Evolutionary conservation across 2,113 vertebrate genomes (phyloP).

Genomic region (Sapajus apella): DNA sequence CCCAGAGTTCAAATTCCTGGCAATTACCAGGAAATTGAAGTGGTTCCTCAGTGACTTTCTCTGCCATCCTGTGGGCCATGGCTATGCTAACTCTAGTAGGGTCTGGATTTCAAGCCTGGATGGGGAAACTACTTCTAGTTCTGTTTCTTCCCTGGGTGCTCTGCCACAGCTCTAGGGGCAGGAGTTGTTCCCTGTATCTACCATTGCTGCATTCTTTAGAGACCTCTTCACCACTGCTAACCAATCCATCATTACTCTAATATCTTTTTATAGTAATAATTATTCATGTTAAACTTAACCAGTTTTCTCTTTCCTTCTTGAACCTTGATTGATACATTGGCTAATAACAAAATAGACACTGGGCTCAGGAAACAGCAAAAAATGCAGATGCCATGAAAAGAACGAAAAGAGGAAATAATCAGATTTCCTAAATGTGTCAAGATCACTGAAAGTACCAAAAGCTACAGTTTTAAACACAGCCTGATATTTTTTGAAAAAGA

Average conservation of each 20-base stretch:
- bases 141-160: not conserved
- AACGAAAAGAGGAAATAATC: not conserved
- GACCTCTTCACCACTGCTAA: not conserved
- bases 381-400: not conserved
- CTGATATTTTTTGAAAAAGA: not conserved
- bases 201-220: not conserved
- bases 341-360: not conserved
- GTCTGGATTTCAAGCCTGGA: too few relatives aligned
- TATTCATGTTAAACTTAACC: not conserved
- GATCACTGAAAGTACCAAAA: not conserved
- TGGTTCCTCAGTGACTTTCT: not conserved
- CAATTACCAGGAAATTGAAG: too few relatives aligned
- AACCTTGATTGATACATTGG: not conserved
- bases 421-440: not conserved
- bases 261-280: not conserved
- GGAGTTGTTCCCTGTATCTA: not conserved
- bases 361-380: not conserved
- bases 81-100: not conserved
- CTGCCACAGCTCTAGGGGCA: not conserved
- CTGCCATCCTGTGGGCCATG: not conserved
- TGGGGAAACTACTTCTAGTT: not conserved
- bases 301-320: not conserved
- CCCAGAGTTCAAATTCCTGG: not conserved
- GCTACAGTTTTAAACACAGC: not conserved
- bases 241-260: accelerated